Evolutionary conservation across 2,888 invertebrate genomes (phyloP), one percentile per base, ranked within the genome.

Genomic region (Idaea biselata): DNA sequence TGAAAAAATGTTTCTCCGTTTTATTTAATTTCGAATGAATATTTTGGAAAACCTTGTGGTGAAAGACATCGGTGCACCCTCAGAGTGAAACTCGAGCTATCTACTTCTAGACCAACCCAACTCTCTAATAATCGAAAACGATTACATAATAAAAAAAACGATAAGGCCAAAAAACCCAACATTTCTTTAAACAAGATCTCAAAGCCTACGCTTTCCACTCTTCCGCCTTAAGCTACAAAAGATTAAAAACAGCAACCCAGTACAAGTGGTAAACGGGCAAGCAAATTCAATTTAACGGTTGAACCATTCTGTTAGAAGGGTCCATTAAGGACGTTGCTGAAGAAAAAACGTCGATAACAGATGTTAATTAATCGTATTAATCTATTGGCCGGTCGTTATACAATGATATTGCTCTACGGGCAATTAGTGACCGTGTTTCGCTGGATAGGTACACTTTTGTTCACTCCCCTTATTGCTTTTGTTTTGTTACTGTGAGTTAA

Each of bases 271-370:
- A 74, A 80, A 76, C 70, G 73, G 72, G 60, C 73, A 72, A 76
- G 78, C 77, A 81, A 88, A 88, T 88, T 88, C 82, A 88, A 88
- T 89, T 88, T 86, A 81, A 84, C 84, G 86, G 81, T 76, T 75
- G 74, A 80, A 68, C 79, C 83, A 78, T 70, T 78, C 73, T 75
- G 75, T 80, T 73, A 80, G 79, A 79, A 78, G 74, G 82, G 77
- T 82, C 87, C 81, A 88, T 86, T 87, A 88, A 81, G 80, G 78
- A 78, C 80, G 79, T 78, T 78, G 80, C 67, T 78, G 79, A 80
- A 85, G 86, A 87, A 86, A 71, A 86, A 87, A 86, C 85, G 85
- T 81, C 88, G 83, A 86, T 84, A 88, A 86, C 86, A 88, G 87
- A 83, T 87, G 87, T 87, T 89, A 88, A 88, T 89, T 89, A 88